These are phyloP conservation scores for Dicerorhinus sumatrensis DNA, from an alignment of 2,113 vertebrate species.

Conservation along the genomic window DNA sequence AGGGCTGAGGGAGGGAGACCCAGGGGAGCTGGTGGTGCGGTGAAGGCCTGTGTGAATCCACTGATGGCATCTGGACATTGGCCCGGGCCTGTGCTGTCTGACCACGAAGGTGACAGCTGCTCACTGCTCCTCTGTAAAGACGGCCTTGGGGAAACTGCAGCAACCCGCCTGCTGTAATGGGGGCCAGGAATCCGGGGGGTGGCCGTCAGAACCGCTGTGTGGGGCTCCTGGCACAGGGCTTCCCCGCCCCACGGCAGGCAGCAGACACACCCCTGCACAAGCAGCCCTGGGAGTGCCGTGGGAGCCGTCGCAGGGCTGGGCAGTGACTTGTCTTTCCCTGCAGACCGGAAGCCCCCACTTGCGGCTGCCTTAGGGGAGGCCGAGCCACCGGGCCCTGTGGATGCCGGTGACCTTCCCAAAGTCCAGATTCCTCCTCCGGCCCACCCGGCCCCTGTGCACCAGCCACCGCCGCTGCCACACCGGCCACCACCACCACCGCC, in stretches of 20 bases:
- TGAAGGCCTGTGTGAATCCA: neutral
- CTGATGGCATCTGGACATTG: fast-evolving
- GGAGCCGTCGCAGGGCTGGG: fast-evolving
- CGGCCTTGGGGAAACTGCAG: neutral
- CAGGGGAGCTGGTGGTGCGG: fast-evolving
- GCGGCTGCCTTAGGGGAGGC: slow-evolving; percentile 88
- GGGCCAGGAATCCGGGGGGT: fast-evolving
- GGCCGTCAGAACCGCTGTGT: neutral
- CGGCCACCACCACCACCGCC: slow-evolving; percentile 94
- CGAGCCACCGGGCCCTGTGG: slow-evolving; percentile 87
- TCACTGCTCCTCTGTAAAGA: neutral
- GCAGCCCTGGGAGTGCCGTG: neutral
- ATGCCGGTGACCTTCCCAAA: slow-evolving; percentile 90
- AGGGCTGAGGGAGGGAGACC: neutral
- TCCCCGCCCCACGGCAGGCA: fast-evolving
- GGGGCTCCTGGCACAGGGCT: neutral
- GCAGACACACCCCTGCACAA: fast-evolving
- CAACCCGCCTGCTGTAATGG: neutral
- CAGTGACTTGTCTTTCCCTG: slow-evolving; percentile 36
- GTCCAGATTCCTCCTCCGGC: slow-evolving; percentile 94
- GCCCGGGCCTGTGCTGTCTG: neutral
- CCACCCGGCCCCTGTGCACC: slow-evolving; percentile 93
- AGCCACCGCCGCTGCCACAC: slow-evolving; percentile 94
- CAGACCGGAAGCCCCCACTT: slow-evolving; percentile 93
- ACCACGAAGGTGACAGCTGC: neutral